Percentiles rank a stretch among this genome's conserved stretches.
phyloP scores from a whole-genome alignment of 2,888 invertebrate species.

The Limulus polyphemus region DNA sequence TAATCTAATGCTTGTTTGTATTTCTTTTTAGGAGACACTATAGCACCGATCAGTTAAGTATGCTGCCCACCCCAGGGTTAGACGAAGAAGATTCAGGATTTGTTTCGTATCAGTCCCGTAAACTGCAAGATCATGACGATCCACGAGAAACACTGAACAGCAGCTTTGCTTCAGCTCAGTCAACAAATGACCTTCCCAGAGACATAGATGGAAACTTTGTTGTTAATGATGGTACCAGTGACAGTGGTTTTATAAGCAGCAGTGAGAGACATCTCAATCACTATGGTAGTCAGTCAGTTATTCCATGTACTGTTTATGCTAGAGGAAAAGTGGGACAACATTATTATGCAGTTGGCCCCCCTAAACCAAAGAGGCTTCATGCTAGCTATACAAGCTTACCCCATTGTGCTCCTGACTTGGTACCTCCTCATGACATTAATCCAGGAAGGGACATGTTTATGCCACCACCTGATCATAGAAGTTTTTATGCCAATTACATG shows the following conservation, averaged over 20 bases:
- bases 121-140: neutral
- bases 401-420: no score
- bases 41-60: no score
- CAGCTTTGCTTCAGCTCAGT: no score
- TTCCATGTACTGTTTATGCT: neutral
- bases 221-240: conserved; percentile 5
- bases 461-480: no score
- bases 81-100: conserved; percentile 29
- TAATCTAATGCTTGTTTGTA: no score
- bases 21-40: no score
- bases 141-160: no score
- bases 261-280: neutral
- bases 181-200: conserved; percentile 17
- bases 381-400: neutral
- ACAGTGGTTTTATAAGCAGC: neutral
- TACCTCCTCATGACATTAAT: no score
- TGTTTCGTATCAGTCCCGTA: conserved; percentile 26
- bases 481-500: no score
- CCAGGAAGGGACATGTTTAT: no score
- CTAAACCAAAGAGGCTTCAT: conserved; percentile 61
- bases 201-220: conserved; percentile 6
- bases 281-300: neutral
- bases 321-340: conserved; percentile 45
- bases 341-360: conserved; percentile 77
- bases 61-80: neutral